Conservation (phyloP, 1,140 invertebrate genomes). For the Portunus trituberculatus region DNA sequence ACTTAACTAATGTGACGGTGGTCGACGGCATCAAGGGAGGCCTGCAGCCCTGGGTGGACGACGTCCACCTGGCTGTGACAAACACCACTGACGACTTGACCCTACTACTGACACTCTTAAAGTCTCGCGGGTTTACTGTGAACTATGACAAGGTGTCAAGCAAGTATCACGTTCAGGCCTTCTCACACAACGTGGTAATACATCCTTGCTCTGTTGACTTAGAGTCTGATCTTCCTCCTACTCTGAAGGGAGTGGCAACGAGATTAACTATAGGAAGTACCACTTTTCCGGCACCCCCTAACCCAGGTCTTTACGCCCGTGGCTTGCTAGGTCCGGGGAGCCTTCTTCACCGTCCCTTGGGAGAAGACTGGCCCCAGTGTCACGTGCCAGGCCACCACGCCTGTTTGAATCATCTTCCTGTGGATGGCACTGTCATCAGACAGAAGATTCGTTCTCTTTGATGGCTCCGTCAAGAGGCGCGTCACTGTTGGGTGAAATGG, state of each 20-base stretch:
- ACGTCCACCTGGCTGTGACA: constrained; percentile 77
- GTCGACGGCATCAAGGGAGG: constrained; percentile 79
- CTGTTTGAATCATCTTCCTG: constrained; percentile 79
- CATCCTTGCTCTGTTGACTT: constrained; percentile 48
- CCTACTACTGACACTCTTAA: constrained; percentile 41
- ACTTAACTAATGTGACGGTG: constrained; percentile 78
- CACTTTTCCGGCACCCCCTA: constrained; percentile 78
- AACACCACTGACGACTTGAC: background rate
- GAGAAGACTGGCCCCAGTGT: constrained; percentile 75
- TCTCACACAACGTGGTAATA: background rate
- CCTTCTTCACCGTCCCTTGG: constrained; percentile 78
- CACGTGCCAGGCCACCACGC: constrained; percentile 76
- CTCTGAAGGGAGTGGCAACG: constrained; percentile 76
- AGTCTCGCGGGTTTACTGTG: constrained; percentile 70
- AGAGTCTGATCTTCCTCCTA: constrained; percentile 59
- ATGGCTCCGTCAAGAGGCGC: too few species aligned
- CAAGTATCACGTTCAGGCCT: background rate
- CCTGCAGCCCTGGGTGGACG: constrained; percentile 79
- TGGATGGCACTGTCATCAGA: constrained; percentile 77
- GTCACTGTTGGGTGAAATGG: too few species aligned
- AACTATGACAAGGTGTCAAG: background rate
- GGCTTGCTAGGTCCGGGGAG: constrained; percentile 79
- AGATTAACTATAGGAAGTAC: constrained; percentile 77
- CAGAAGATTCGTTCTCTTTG: background rate
- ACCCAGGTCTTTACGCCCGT: constrained; percentile 79